Percentiles rank a stretch among this genome's conserved stretches.
Evolutionary conservation across 2,888 invertebrate species (phyloP).

Genomic region (Eumerus sabulonum): DNA sequence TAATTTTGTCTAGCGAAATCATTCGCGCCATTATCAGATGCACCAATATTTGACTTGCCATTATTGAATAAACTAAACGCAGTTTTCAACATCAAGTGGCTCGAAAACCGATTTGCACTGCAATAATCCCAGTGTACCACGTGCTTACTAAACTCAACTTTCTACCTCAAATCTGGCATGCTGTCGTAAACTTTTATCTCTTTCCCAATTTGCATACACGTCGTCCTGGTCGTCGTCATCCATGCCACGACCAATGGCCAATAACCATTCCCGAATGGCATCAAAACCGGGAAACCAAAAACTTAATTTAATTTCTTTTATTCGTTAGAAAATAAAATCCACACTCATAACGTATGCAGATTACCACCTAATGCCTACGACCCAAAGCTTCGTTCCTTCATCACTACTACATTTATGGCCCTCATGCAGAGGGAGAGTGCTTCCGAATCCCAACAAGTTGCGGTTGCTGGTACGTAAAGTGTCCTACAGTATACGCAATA

Average conservation of each 20-base stretch:
- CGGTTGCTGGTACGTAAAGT: conserved; percentile 28
- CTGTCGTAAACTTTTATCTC: neutral
- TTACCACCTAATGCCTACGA: conserved; percentile 11
- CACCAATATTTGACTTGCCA: too few species aligned
- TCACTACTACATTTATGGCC: conserved; percentile 32
- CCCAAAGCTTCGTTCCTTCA: conserved; percentile 7
- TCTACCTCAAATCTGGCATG: too few species aligned
- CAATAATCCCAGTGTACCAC: too few species aligned
- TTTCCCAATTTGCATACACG: neutral
- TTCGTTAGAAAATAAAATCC: conserved; percentile 14
- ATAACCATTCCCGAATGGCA: neutral
- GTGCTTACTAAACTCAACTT: too few species aligned
- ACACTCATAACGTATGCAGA: conserved; percentile 13
- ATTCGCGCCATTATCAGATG: too few species aligned
- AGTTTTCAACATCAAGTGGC: too few species aligned
- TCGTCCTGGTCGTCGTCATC: too few species aligned
- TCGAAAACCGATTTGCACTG: too few species aligned
- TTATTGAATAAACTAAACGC: too few species aligned
- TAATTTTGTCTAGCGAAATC: too few species aligned
- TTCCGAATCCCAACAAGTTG: too few species aligned
- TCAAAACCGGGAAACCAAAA: neutral
- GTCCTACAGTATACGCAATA: conserved; percentile 54
- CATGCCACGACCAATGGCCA: too few species aligned
- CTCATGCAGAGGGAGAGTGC: conserved; percentile 7
- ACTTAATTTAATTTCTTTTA: conserved; percentile 18